phyloP scores from a whole-genome alignment of 2,113 vertebrate species.

The Azemiops feae region DNA sequence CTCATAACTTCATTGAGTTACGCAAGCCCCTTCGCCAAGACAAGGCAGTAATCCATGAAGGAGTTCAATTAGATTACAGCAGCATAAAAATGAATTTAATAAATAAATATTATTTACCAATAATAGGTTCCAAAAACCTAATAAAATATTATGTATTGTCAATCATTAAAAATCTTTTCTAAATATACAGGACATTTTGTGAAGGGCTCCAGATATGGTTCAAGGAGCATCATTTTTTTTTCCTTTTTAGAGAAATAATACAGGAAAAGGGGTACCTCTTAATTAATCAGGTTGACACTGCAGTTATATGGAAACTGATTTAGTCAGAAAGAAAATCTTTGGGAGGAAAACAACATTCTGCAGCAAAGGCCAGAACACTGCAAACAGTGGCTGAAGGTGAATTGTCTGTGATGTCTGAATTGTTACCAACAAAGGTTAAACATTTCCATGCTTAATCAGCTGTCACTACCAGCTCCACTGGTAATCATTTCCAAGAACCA shows the following conservation, averaged over 20 bases:
- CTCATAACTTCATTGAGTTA: no score
- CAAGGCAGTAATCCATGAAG: no score
- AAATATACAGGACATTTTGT: not conserved
- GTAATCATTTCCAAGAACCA: not conserved
- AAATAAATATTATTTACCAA: not conserved
- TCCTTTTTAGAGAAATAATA: conserved; percentile 39
- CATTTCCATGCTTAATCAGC: not conserved
- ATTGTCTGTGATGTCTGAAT: not conserved
- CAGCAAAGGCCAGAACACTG: not conserved
- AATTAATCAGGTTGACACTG: conserved; percentile 62
- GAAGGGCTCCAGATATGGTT: not conserved
- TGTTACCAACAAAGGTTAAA: not conserved
- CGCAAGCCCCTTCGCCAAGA: no score
- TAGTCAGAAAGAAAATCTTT: conserved; percentile 62
- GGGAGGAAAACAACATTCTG: conserved; percentile 32
- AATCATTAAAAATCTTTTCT: not conserved
- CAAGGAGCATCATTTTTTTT: not conserved
- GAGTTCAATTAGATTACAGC: not conserved
- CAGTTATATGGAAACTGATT: conserved; percentile 69
- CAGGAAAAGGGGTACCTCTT: conserved; percentile 61
- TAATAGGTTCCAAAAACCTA: not conserved
- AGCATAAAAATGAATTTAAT: not conserved
- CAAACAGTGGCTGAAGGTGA: not conserved
- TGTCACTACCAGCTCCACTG: not conserved
- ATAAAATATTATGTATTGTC: not conserved